phyloP scores from a whole-genome alignment of 2,888 invertebrate species.

The Tenthredo distinguenda region DNA sequence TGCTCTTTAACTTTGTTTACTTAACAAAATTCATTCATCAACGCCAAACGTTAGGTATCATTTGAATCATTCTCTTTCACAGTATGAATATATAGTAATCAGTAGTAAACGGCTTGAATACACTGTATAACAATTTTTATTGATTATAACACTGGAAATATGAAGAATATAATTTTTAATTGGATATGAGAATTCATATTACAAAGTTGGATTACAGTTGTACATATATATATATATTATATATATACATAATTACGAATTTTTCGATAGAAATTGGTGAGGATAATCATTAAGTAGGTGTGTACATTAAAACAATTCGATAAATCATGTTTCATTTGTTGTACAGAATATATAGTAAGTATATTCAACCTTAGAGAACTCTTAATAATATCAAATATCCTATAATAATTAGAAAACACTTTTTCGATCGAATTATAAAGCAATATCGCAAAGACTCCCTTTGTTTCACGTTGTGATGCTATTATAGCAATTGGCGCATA shows the following conservation, averaged over 20 bases:
- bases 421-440: neutral
- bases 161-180: slow-evolving; percentile 77
- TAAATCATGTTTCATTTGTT: slow-evolving; percentile 7
- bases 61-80: neutral
- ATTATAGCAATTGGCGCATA: neutral
- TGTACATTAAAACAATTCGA: slow-evolving; percentile 9
- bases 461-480: neutral
- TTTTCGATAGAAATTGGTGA: slow-evolving; percentile 68
- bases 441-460: neutral
- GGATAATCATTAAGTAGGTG: slow-evolving; percentile 25
- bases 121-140: slow-evolving; percentile 76
- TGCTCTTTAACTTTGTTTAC: neutral
- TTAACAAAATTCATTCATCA: neutral
- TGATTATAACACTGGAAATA: slow-evolving; percentile 77
- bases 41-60: neutral
- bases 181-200: slow-evolving; percentile 73
- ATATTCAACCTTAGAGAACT: neutral
- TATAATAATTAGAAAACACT: slow-evolving; percentile 18
- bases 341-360: slow-evolving; percentile 27
- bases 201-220: slow-evolving; percentile 73
- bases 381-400: slow-evolving; percentile 14
- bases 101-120: slow-evolving; percentile 50
- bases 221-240: slow-evolving; percentile 68
- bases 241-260: slow-evolving; percentile 69
- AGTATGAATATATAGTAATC: slow-evolving; percentile 1